A percentile compares a stretch with the other conserved stretches of the same genome.
Conservation (phyloP, 2,113 vertebrate genomes). For the Oncorhynchus mykiss region DNA sequence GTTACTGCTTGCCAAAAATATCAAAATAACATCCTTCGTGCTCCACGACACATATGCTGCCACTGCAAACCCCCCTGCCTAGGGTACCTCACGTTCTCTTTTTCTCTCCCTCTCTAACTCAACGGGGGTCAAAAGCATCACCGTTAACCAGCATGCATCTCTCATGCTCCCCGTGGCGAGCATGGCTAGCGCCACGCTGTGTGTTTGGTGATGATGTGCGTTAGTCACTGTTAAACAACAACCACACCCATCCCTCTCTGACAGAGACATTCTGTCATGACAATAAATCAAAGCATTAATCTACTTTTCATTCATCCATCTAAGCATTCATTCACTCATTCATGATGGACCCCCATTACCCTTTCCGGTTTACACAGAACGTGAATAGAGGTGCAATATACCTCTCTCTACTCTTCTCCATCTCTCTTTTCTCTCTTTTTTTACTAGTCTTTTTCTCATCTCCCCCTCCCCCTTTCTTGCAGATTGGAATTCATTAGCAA, state of each 20-base stretch:
- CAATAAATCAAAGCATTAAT: not conserved
- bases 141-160: slow-evolving; percentile 58
- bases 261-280: not conserved
- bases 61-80: slow-evolving; percentile 48
- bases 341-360: not conserved
- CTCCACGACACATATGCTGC: slow-evolving; percentile 60
- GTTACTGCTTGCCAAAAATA: slow-evolving; percentile 54
- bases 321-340: not conserved
- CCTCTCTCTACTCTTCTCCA: slow-evolving; percentile 22
- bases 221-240: slow-evolving; percentile 46
- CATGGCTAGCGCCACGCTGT: slow-evolving; percentile 31
- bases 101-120: slow-evolving; percentile 27
- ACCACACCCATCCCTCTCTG: slow-evolving; percentile 4
- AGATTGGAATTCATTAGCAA: slow-evolving; percentile 83
- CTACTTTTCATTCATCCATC: not conserved
- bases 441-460: slow-evolving; percentile 50
- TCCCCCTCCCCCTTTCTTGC: slow-evolving; percentile 72
- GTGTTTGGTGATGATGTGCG: slow-evolving; percentile 22
- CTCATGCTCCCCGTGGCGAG: slow-evolving; percentile 37
- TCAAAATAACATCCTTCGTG: slow-evolving; percentile 63
- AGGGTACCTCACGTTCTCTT: slow-evolving; percentile 54
- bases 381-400: slow-evolving; percentile 45
- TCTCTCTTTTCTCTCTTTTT: slow-evolving; percentile 29
- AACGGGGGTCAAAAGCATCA: slow-evolving; percentile 59
- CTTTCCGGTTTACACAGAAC: slow-evolving; percentile 11